A percentile compares a stretch with the other conserved stretches of the same genome.
Evolutionary conservation across 2,797 vertebrate species (phyloP).

Genomic region (Botia almorhae): DNA sequence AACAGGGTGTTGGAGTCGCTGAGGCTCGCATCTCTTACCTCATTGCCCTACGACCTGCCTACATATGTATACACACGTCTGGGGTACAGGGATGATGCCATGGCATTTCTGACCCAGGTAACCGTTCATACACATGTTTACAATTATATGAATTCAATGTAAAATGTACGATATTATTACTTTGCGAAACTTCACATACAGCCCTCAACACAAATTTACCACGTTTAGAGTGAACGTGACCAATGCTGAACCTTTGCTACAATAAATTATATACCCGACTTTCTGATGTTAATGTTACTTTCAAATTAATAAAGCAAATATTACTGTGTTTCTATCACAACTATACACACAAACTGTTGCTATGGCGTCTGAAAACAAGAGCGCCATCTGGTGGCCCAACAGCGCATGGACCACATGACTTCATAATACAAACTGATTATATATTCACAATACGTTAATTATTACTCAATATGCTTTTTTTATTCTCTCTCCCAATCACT

Average conservation of each 20-base stretch:
- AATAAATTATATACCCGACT: no score
- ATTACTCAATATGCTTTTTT: neutral
- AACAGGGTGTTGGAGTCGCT: slow-evolving; percentile 80
- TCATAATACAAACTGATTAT: slow-evolving; percentile 1
- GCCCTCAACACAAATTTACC: neutral
- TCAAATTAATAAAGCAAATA: no score
- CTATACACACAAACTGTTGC: neutral
- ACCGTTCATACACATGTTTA: slow-evolving; percentile 22
- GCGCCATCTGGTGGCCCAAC: slow-evolving; percentile 48
- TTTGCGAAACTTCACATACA: neutral
- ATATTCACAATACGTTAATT: neutral
- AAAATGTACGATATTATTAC: neutral
- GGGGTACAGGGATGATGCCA: slow-evolving; percentile 77
- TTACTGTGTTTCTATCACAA: no score
- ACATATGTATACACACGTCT: slow-evolving; percentile 81
- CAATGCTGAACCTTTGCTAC: neutral
- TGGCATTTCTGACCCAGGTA: slow-evolving; percentile 80
- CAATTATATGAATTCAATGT: neutral
- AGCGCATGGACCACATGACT: neutral
- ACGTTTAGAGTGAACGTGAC: no score
- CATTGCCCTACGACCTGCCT: slow-evolving; percentile 74
- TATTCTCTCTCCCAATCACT: neutral
- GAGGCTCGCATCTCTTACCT: slow-evolving; percentile 76
- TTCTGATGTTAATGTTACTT: no score
- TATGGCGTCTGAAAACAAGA: slow-evolving; percentile 24